Evolutionary conservation across 2,888 invertebrate species (phyloP), one percentile per base, ranked within the genome.

Genomic region (Macaria liturata): DNA sequence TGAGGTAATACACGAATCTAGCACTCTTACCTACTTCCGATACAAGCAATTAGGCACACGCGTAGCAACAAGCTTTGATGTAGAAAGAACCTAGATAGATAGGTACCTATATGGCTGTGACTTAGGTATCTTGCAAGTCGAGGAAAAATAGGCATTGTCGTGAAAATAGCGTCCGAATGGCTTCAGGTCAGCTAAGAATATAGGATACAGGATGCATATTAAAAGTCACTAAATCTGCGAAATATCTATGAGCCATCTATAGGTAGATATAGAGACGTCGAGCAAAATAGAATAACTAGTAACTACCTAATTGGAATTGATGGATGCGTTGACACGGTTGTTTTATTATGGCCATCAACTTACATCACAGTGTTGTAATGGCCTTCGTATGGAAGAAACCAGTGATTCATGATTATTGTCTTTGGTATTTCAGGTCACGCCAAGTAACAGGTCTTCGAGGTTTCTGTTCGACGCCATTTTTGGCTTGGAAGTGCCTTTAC

Each of bases 401-500:
- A 45, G 37, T 45, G n/a, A 30, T n/a, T 46, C n/a, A 51, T 39
- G 7, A 32, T 42, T n/a, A n/a, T 6, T 54, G 40, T 40, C 46
- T 53, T 34, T 8, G 42, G 30, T 4, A 51, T 85, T 89, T 34
- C 84, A 91, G 91, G 84, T 87, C 42, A 75, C 83, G 68, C 71
- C 83, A 54, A 84, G 87, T 64, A 94, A 94, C 75, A 92, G 95
- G 72, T 92, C 93, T 5, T 93, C 94, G 65, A 92, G 94, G 78
- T 95, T 96, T 81, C 88, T 96, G 56, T 96, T 96, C 77, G 96
- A 96, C 76, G 93, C 95, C 34, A 90, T 96, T 61, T 95, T 95
- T 78, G 95, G 95, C 8, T 85, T 95, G 65, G 94, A 94, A 73
- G 92, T 88, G 47, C 91, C 91, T 55, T 67, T 92, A 43, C 81